Evolutionary conservation across 2,113 vertebrate genomes (phyloP).

Genomic region (Hippoglossus stenolepis): DNA sequence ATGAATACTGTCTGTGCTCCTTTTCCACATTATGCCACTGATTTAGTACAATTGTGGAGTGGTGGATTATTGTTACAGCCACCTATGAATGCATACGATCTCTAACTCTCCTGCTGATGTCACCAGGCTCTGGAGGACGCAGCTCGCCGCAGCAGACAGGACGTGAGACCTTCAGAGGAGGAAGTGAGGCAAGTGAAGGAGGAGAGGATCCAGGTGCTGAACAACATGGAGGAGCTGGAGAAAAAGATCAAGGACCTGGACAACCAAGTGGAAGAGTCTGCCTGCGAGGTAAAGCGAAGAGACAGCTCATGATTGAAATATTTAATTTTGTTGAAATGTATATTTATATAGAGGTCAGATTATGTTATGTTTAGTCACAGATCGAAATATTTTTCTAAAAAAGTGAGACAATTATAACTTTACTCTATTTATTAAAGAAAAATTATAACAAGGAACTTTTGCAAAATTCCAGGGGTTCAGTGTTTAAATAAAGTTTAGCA

Average conservation of each 20-base stretch:
- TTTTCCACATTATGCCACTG: neutral
- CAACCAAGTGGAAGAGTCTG: constrained; percentile 96
- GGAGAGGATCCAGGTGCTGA: constrained; percentile 89
- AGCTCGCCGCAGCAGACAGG: constrained; percentile 62
- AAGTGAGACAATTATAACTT: too few species aligned
- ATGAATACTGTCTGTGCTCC: neutral
- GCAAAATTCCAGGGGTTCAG: too few species aligned
- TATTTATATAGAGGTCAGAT: too few species aligned
- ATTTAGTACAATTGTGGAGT: neutral
- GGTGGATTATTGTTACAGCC: neutral
- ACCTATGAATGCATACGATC: neutral
- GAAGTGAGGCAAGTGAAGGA: constrained; percentile 88
- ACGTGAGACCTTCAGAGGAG: constrained; percentile 78
- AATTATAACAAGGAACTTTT: too few species aligned
- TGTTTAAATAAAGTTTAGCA: too few species aligned
- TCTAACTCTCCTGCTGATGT: constrained; percentile 12
- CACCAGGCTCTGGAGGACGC: constrained; percentile 83
- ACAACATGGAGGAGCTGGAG: constrained; percentile 94
- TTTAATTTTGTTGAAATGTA: neutral
- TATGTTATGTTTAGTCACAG: too few species aligned
- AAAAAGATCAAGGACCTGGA: constrained; percentile 97
- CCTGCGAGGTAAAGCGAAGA: constrained; percentile 86
- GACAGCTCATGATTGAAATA: neutral
- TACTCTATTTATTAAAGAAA: too few species aligned
- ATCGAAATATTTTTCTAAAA: too few species aligned